Evolutionary conservation across 1,140 invertebrate genomes (phyloP).

Genomic region (Nebria ingens): DNA sequence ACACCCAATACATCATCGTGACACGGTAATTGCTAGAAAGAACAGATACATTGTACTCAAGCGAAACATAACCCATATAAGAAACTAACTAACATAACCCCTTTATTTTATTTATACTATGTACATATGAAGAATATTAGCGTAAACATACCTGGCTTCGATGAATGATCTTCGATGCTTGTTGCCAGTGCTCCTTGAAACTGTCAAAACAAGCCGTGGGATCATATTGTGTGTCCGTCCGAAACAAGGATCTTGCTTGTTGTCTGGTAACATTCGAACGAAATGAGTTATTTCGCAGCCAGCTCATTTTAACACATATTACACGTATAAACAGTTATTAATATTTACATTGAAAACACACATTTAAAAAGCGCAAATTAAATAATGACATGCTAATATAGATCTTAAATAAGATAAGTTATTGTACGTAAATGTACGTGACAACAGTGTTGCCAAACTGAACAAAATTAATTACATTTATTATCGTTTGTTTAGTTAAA

Average conservation of each 20-base stretch:
- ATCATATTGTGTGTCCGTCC: conserved; percentile 40
- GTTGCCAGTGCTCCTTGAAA: conserved; percentile 91
- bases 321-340: background rate
- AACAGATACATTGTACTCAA: too few relatives aligned
- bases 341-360: background rate
- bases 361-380: conserved; percentile 3
- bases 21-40: conserved; percentile 36
- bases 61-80: too few relatives aligned
- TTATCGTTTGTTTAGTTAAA: background rate
- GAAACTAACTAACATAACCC: background rate
- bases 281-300: conserved; percentile 27
- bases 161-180: conserved; percentile 73
- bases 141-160: conserved; percentile 44
- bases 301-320: conserved; percentile 19
- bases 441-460: too few relatives aligned
- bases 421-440: too few relatives aligned
- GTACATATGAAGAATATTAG: background rate
- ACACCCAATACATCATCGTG: conserved; percentile 83
- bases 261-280: conserved; percentile 18
- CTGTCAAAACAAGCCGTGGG: conserved; percentile 79
- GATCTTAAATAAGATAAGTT: background rate
- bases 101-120: conserved; percentile 14
- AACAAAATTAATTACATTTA: too few relatives aligned
- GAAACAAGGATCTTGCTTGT: conserved; percentile 21
- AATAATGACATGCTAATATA: conserved; percentile 1